phyloP scores from a whole-genome alignment of 2,888 invertebrate genomes.

The Cepaea hortensis region DNA sequence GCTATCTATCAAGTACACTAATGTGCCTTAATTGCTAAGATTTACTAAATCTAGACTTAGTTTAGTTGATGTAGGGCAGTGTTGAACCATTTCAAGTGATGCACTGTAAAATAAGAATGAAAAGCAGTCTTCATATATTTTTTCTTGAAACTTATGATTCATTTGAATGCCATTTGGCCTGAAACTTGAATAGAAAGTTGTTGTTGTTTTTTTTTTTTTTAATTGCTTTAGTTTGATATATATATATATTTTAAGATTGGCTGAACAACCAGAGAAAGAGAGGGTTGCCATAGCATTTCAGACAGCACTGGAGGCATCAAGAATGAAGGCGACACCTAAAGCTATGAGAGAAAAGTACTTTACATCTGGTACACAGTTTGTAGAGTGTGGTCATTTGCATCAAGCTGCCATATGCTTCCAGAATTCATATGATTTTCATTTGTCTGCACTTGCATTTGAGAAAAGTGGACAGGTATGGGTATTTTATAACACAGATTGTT shows the following conservation, averaged over 20 bases:
- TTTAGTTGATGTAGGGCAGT: no score
- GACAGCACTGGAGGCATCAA: constrained; percentile 61
- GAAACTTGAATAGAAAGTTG: no score
- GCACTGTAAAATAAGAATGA: no score
- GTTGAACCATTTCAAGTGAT: no score
- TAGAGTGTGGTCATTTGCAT: constrained; percentile 58
- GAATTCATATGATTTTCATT: constrained; percentile 61
- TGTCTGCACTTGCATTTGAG: constrained; percentile 62
- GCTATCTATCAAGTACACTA: no score
- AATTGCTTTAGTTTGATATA: no score
- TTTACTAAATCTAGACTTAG: no score
- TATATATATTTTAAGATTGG: constrained; percentile 46
- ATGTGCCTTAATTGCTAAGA: no score
- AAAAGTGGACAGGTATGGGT: constrained; percentile 63
- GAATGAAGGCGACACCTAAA: constrained; percentile 59
- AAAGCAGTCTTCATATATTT: no score
- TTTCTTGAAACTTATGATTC: no score
- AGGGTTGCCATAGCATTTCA: constrained; percentile 65
- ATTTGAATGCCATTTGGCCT: no score
- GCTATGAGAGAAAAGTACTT: constrained; percentile 64
- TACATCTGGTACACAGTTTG: constrained; percentile 61
- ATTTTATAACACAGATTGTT: neutral
- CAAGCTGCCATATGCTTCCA: constrained; percentile 63
- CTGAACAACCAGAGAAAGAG: constrained; percentile 57
- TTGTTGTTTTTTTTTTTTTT: no score